Percentiles rank a stretch among this genome's conserved stretches.
Evolutionary conservation across 92 coral and sea anemone species (phyloP).

Genomic region (Montipora capitata): DNA sequence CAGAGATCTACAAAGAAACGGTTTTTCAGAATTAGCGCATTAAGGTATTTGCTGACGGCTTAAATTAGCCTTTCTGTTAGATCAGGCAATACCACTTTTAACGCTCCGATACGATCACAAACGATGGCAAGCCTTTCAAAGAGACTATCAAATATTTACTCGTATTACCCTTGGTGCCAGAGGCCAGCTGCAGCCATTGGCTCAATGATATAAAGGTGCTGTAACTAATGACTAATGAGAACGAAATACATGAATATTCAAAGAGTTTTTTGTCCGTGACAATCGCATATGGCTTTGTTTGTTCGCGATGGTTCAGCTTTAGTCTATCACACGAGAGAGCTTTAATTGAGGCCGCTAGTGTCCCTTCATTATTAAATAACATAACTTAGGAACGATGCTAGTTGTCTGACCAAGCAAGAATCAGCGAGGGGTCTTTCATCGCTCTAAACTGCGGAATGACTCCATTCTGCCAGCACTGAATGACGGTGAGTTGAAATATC

Average conservation of each 20-base stretch:
- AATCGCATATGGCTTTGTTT: conserved; percentile 46
- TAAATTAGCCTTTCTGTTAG: too few species aligned
- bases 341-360: too few species aligned
- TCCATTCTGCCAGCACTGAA: neutral
- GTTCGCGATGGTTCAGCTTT: neutral
- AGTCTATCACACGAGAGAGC: too few species aligned
- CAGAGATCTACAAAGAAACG: too few species aligned
- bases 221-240: neutral
- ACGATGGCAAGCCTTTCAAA: neutral
- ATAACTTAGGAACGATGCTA: neutral
- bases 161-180: too few species aligned
- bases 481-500: conserved; percentile 32
- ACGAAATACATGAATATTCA: conserved; percentile 36
- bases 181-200: too few species aligned
- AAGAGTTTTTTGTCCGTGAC: neutral
- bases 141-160: too few species aligned
- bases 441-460: neutral
- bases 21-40: too few species aligned
- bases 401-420: neutral
- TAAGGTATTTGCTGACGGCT: too few species aligned
- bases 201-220: too few species aligned
- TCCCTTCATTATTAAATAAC: neutral
- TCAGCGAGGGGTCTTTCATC: neutral
- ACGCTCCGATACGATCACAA: neutral
- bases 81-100: too few species aligned